Conservation (phyloP, 2,113 vertebrate genomes). For the Chitala chitala region DNA sequence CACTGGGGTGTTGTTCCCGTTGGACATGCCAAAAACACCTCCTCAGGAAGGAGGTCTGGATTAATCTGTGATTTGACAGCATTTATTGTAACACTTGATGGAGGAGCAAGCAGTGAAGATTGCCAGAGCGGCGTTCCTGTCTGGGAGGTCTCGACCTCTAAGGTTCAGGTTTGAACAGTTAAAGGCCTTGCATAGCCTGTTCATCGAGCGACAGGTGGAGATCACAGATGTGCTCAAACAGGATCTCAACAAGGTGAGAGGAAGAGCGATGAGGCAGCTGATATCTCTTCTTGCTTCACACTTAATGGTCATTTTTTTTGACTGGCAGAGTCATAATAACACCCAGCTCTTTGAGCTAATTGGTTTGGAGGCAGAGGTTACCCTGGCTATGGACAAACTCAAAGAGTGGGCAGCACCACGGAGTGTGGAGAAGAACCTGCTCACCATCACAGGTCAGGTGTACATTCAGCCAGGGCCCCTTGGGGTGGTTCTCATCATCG, state of each 20-base stretch:
- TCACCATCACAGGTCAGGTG: constrained; percentile 45
- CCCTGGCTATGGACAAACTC: constrained; percentile 42
- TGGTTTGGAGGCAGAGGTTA: constrained; percentile 42
- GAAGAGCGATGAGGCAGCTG: background rate
- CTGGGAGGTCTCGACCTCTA: constrained; percentile 47
- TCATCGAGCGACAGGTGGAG: constrained; percentile 47
- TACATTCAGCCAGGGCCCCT: constrained; percentile 55
- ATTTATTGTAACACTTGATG: no score
- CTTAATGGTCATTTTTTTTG: no score
- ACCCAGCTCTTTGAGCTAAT: constrained; percentile 48
- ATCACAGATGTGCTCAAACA: constrained; percentile 43
- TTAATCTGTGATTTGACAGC: no score
- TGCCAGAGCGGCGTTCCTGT: constrained; percentile 49
- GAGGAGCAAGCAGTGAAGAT: constrained; percentile 35
- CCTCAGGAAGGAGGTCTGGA: no score
- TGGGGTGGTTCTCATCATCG: constrained; percentile 63
- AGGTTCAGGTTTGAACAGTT: constrained; percentile 62
- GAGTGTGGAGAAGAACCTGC: constrained; percentile 41
- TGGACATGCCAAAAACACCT: no score
- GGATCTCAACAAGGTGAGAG: constrained; percentile 53
- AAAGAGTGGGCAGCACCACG: constrained; percentile 50
- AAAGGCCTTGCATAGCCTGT: constrained; percentile 51
- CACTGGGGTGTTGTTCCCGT: no score
- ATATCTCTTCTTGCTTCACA: background rate
- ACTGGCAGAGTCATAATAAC: constrained; percentile 40